These are phyloP conservation scores for Drosophila eugracilis DNA, from an alignment of 1,140 invertebrate genomes.

Conservation along the genomic window DNA sequence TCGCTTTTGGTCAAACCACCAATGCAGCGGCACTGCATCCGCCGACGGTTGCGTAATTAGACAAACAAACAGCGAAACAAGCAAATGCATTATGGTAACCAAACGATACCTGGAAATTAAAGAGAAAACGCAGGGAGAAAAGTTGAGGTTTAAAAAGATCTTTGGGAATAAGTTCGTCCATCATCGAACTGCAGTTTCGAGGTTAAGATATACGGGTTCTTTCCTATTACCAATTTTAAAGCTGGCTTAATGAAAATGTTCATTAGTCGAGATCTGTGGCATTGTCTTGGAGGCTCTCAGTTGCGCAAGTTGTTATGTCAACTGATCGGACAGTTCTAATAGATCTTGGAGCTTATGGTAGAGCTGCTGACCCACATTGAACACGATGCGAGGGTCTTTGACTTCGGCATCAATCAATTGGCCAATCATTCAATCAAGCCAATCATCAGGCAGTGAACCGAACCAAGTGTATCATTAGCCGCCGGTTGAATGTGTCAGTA, in stretches of 20 bases:
- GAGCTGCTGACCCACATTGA: conserved; percentile 30
- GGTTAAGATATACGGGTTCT: no score
- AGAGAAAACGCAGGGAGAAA: conserved; percentile 7
- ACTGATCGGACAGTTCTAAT: conserved; percentile 39
- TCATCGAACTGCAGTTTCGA: background rate
- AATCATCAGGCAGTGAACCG: conserved; percentile 13
- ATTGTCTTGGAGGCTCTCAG: conserved; percentile 2
- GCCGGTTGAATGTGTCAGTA: conserved; percentile 20
- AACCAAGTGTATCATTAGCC: conserved; percentile 6
- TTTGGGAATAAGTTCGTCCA: background rate
- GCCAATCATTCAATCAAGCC: conserved; percentile 25
- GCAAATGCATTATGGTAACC: conserved; percentile 5
- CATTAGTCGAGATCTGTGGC: conserved; percentile 1
- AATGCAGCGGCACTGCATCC: conserved; percentile 37
- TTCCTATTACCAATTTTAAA: no score
- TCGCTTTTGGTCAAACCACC: conserved; percentile 50
- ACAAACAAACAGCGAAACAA: conserved; percentile 46
- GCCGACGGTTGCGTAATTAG: conserved; percentile 37
- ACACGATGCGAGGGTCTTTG: conserved; percentile 1
- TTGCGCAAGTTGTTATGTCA: conserved; percentile 47
- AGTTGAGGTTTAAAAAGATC: background rate
- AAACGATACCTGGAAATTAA: conserved; percentile 6
- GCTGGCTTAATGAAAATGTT: background rate
- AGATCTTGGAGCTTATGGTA: background rate
- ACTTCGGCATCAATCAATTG: conserved; percentile 6